Percentiles rank a stretch among this genome's conserved stretches.
phyloP scores from a whole-genome alignment of 1,140 invertebrate genomes.

The Mesaphorura yosii region DNA sequence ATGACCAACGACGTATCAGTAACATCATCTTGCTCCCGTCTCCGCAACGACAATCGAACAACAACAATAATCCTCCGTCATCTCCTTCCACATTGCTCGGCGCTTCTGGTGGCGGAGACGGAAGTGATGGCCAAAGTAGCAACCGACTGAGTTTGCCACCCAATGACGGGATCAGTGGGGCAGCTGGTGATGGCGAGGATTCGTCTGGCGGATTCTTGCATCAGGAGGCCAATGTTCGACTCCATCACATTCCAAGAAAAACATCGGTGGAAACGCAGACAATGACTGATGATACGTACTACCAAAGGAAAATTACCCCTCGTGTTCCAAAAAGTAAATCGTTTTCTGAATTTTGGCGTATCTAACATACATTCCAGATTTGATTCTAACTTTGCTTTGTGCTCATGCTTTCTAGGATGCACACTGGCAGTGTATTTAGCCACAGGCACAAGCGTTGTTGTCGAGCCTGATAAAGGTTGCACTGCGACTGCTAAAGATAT shows the following conservation, averaged over 20 bases:
- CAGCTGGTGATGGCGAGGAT: conserved; percentile 26
- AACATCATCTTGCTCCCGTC: no score
- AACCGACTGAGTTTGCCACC: neutral
- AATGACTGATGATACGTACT: conserved; percentile 28
- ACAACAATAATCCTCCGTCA: no score
- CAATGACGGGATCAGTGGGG: conserved; percentile 6
- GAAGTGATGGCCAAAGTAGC: no score
- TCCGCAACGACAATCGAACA: no score
- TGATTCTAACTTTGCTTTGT: neutral
- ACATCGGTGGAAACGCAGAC: conserved; percentile 31
- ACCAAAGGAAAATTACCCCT: conserved; percentile 31
- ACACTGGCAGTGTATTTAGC: conserved; percentile 31
- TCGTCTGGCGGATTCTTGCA: no score
- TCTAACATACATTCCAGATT: neutral
- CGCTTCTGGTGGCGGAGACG: no score
- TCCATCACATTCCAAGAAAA: conserved; percentile 27
- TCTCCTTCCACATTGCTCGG: no score
- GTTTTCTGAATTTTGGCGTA: neutral
- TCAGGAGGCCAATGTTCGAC: conserved; percentile 24
- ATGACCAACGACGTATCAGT: no score
- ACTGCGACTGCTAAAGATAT: conserved; percentile 42
- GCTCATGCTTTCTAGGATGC: conserved; percentile 22
- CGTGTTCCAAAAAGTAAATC: conserved; percentile 29
- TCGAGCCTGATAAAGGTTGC: conserved; percentile 45
- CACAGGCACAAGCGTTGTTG: conserved; percentile 27